Evolutionary conservation across 2,888 invertebrate genomes (phyloP).

Genomic region (Chymomyza procnemis): DNA sequence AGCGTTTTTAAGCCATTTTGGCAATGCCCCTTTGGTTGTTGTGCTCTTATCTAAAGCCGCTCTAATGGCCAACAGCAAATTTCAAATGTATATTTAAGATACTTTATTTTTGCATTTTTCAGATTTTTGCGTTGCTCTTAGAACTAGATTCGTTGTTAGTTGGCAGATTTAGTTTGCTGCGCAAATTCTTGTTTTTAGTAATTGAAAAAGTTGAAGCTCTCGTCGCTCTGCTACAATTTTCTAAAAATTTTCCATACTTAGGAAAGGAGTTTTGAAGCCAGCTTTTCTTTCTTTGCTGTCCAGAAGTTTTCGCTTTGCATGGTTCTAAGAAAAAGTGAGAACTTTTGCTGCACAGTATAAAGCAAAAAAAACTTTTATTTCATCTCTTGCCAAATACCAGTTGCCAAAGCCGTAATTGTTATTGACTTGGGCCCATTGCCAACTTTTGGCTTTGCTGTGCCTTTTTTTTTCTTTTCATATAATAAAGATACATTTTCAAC

Average conservation of each 20-base stretch:
- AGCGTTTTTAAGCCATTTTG: slow-evolving; percentile 9
- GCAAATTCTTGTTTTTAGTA: slow-evolving; percentile 62
- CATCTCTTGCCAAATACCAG: slow-evolving; percentile 3
- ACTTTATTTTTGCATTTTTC: neutral
- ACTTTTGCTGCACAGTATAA: neutral
- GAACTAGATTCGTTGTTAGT: neutral
- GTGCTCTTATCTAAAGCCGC: neutral
- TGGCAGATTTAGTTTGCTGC: neutral
- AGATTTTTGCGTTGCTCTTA: neutral
- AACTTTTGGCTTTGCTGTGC: slow-evolving; percentile 17
- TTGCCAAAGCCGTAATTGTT: slow-evolving; percentile 55
- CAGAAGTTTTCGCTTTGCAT: slow-evolving; percentile 30
- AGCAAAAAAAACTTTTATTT: slow-evolving; percentile 37
- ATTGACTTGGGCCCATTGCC: slow-evolving; percentile 49
- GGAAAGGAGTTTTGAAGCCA: neutral
- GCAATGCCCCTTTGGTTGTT: neutral
- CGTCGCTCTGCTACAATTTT: slow-evolving; percentile 30
- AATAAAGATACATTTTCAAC: neutral
- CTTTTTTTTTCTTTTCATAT: slow-evolving; percentile 21
- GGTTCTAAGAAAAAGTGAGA: slow-evolving; percentile 11
- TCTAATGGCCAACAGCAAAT: neutral
- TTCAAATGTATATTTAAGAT: neutral
- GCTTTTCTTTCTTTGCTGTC: neutral
- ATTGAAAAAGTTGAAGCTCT: slow-evolving; percentile 59
- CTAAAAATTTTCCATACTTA: slow-evolving; percentile 61